A percentile compares a stretch with the other conserved stretches of the same genome.
phyloP scores from a whole-genome alignment of 2,113 vertebrate genomes.

The Sinosuthora webbiana region DNA sequence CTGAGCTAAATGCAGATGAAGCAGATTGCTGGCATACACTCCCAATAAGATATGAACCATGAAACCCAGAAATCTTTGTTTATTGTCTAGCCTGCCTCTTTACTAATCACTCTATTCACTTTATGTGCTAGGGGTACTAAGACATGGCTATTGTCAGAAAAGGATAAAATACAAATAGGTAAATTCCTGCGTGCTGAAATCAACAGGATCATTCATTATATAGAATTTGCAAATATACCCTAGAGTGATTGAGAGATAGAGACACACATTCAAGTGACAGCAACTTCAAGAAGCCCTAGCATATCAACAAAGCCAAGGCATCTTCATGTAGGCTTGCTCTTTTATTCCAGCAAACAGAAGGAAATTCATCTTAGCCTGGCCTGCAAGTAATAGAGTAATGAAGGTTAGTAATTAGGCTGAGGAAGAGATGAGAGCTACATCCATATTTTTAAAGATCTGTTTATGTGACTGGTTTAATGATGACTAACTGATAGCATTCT shows the following conservation, averaged over 20 bases:
- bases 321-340: not conserved
- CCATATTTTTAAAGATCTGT: not conserved
- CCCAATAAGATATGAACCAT: not conserved
- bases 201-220: not conserved
- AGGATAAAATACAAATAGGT: not conserved
- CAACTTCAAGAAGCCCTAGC: not conserved
- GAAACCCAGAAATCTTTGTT: not conserved
- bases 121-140: not conserved
- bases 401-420: not conserved
- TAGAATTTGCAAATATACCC: not conserved
- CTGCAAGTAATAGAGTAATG: not conserved
- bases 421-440: not conserved
- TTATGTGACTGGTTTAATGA: not conserved
- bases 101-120: not conserved
- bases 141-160: not conserved
- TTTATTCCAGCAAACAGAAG: not conserved
- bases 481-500: not conserved
- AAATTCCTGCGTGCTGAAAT: not conserved
- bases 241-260: not conserved
- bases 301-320: not conserved
- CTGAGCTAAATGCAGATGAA: slow-evolving; percentile 1
- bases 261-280: not conserved
- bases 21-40: not conserved
- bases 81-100: not conserved
- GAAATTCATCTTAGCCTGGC: not conserved